Percentiles rank a stretch among this genome's conserved stretches.
Conservation (phyloP, 2,113 vertebrate genomes). For the Pachyramphus minor region DNA sequence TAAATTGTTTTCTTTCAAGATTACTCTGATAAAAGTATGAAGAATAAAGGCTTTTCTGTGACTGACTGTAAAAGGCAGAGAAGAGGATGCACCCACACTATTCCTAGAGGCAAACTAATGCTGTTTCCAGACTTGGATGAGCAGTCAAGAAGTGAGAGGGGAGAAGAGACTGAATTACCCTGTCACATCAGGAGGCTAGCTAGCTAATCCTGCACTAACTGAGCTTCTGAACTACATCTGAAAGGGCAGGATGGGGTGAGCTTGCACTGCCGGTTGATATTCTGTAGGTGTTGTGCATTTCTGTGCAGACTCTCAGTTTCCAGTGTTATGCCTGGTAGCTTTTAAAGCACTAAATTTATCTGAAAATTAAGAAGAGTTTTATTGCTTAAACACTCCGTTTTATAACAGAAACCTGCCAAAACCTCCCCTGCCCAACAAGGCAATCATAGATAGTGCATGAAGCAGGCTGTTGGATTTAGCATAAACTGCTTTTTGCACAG, state of each 20-base stretch:
- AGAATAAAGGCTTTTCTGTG: neutral
- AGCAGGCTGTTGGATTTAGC: neutral
- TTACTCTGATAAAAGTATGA: neutral
- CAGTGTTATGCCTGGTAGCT: neutral
- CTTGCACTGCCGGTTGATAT: neutral
- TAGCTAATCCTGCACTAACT: neutral
- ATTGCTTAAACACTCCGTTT: conserved; percentile 3
- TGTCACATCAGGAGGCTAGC: neutral
- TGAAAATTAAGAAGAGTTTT: conserved; percentile 2
- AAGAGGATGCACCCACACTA: neutral
- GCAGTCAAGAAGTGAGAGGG: neutral
- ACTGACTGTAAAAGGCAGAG: neutral
- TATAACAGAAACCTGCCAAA: neutral
- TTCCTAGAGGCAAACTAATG: neutral
- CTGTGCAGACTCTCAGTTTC: neutral
- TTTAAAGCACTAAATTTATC: neutral
- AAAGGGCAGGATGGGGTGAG: neutral
- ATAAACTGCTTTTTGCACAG: neutral
- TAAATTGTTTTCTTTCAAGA: neutral
- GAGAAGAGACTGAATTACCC: neutral
- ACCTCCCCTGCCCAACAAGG: neutral
- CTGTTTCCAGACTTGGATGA: neutral
- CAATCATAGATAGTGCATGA: neutral
- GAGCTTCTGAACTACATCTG: conserved; percentile 5
- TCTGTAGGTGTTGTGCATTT: neutral